phyloP scores from a whole-genome alignment of 1,140 invertebrate species.

The Solenopsis fugax region DNA sequence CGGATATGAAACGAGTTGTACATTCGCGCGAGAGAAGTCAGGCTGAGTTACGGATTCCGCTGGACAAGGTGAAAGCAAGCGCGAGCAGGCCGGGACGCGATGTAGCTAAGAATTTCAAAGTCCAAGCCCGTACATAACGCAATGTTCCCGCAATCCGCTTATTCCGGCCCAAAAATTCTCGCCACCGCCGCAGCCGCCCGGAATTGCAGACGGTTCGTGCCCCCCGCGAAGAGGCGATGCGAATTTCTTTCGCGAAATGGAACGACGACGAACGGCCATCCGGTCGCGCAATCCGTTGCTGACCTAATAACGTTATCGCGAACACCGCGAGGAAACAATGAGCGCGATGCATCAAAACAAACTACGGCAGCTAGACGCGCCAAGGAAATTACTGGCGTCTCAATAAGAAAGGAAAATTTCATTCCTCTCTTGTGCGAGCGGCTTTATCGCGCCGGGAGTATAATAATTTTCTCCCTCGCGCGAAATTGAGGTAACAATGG shows the following conservation, averaged over 20 bases:
- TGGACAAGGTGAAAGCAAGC: slow-evolving; percentile 12
- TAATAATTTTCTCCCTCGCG: slow-evolving; percentile 58
- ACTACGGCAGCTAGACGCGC: neutral
- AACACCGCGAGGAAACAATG: slow-evolving; percentile 7
- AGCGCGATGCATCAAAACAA: slow-evolving; percentile 32
- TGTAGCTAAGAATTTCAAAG: slow-evolving; percentile 50
- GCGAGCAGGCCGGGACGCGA: neutral
- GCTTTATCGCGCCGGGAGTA: slow-evolving; percentile 48
- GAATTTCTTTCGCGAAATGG: slow-evolving; percentile 31
- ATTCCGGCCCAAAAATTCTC: slow-evolving; percentile 52
- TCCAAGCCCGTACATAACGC: slow-evolving; percentile 48
- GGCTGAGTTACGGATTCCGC: neutral
- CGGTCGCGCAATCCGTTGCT: slow-evolving; percentile 19
- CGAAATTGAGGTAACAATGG: slow-evolving; percentile 53
- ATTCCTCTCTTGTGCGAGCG: neutral
- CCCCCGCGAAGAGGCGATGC: neutral
- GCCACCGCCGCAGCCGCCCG: neutral
- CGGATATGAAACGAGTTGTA: neutral
- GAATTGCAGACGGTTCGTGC: slow-evolving; percentile 5
- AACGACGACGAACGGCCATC: neutral
- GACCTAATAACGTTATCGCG: slow-evolving; percentile 65
- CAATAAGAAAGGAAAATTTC: slow-evolving; percentile 70
- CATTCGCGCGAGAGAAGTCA: slow-evolving; percentile 22
- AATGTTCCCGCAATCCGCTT: slow-evolving; percentile 55
- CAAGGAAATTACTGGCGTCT: slow-evolving; percentile 63